phyloP scores from a whole-genome alignment of 2,888 invertebrate genomes.

The Prostheceraeus crozeri region DNA sequence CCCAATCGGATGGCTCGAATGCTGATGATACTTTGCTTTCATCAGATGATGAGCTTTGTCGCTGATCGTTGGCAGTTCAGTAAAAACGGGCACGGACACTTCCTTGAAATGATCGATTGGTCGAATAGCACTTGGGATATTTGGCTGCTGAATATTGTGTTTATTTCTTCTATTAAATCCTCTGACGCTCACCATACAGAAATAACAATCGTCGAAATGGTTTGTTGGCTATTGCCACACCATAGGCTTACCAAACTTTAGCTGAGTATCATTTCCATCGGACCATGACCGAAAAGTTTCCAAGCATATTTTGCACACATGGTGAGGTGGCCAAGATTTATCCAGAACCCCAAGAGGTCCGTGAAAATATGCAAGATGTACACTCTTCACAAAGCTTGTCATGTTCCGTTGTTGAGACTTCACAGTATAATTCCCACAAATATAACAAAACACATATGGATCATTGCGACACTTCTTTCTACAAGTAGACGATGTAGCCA shows the following conservation, averaged over 20 bases:
- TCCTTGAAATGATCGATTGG: slow-evolving; percentile 11
- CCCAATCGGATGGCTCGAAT: too few species aligned
- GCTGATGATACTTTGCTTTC: too few species aligned
- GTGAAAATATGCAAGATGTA: slow-evolving; percentile 22
- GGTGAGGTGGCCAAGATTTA: slow-evolving; percentile 25
- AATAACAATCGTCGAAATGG: slow-evolving; percentile 23
- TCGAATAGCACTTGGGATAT: not conserved
- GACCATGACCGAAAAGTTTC: slow-evolving; percentile 20
- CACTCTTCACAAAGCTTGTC: slow-evolving; percentile 20
- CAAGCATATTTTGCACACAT: slow-evolving; percentile 19
- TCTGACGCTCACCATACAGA: slow-evolving; percentile 15
- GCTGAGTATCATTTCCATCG: not conserved
- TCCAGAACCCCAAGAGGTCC: slow-evolving; percentile 13
- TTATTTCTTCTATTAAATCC: slow-evolving; percentile 18
- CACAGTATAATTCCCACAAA: slow-evolving; percentile 21
- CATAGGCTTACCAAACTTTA: slow-evolving; percentile 25
- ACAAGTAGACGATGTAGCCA: too few species aligned
- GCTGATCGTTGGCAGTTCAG: not conserved
- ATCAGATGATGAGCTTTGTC: not conserved
- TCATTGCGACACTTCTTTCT: too few species aligned
- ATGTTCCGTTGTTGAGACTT: slow-evolving; percentile 1
- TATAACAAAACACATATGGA: too few species aligned
- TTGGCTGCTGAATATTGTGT: not conserved
- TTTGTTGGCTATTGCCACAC: slow-evolving; percentile 24
- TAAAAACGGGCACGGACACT: slow-evolving; percentile 13